Percentiles rank a stretch among this genome's conserved stretches.
Evolutionary conservation across 2,113 vertebrate species (phyloP).

Genomic region (Malaclemys terrapin): DNA sequence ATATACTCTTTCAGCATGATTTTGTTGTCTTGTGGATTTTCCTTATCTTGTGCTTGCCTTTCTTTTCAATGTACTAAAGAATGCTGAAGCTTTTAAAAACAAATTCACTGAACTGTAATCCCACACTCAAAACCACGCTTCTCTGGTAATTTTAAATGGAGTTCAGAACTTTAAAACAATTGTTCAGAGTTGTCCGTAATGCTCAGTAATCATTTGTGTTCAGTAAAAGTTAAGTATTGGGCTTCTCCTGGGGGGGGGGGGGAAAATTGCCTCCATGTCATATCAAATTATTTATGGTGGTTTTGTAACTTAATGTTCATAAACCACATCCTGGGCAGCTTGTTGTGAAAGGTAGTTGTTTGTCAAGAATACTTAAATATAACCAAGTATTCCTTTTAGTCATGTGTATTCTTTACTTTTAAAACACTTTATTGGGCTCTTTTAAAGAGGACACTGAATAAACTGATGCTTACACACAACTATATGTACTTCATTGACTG

Average conservation of each 20-base stretch:
- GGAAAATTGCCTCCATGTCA: not conserved
- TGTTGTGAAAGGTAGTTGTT: slow-evolving; percentile 12
- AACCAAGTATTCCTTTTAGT: not conserved
- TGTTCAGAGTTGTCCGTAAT: not conserved
- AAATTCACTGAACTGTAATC: not conserved
- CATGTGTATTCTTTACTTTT: not conserved
- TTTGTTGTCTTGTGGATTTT: not conserved
- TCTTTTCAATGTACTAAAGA: not conserved
- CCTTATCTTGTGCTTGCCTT: not conserved
- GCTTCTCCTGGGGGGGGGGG: not conserved
- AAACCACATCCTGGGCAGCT: slow-evolving; percentile 54
- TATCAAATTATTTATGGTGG: slow-evolving; percentile 14
- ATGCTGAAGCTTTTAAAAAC: not conserved
- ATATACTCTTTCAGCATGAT: not conserved
- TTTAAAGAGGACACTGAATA: not conserved
- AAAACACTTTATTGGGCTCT: not conserved
- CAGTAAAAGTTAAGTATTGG: not conserved
- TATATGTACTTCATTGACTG: not conserved
- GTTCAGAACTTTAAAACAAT: not conserved
- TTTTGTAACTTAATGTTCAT: slow-evolving; percentile 38
- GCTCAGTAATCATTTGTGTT: not conserved
- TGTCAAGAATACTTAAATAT: not conserved
- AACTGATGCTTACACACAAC: not conserved
- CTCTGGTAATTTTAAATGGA: not conserved
- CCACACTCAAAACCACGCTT: not conserved